A percentile compares a stretch with the other conserved stretches of the same genome.
Conservation (phyloP, 2,113 vertebrate species). For the Lophura nycthemera region DNA sequence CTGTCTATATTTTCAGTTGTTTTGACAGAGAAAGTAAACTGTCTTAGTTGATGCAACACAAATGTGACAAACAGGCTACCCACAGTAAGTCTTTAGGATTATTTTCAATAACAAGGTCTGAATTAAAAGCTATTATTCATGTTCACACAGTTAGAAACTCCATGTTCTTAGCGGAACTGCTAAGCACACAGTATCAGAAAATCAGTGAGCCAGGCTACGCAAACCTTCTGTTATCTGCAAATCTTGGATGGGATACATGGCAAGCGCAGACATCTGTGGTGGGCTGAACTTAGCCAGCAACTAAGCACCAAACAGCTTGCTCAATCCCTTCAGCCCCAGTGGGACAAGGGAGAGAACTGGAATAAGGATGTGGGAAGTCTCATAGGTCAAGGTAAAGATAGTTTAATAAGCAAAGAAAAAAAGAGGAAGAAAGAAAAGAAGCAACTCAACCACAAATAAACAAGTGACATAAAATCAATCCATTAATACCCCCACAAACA, state of each 20-base stretch:
- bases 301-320: rapidly evolving
- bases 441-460: background rate
- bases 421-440: background rate
- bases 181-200: background rate
- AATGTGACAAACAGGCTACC: slow-evolving; percentile 31
- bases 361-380: background rate
- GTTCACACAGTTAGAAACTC: background rate
- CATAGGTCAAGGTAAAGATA: background rate
- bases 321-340: background rate
- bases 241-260: background rate
- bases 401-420: background rate
- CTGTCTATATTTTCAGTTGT: slow-evolving; percentile 62
- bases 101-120: slow-evolving; percentile 26
- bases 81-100: slow-evolving; percentile 14
- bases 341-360: background rate
- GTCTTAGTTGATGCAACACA: slow-evolving; percentile 34
- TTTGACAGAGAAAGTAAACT: slow-evolving; percentile 73
- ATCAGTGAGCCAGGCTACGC: background rate
- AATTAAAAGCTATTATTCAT: background rate
- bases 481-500: background rate
- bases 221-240: background rate
- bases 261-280: rapidly evolving
- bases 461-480: background rate
- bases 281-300: background rate
- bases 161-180: background rate